Base-by-base conservation (phyloP, 1,140 invertebrate genomes). In the Ptiloglossa arizonensis region DNA sequence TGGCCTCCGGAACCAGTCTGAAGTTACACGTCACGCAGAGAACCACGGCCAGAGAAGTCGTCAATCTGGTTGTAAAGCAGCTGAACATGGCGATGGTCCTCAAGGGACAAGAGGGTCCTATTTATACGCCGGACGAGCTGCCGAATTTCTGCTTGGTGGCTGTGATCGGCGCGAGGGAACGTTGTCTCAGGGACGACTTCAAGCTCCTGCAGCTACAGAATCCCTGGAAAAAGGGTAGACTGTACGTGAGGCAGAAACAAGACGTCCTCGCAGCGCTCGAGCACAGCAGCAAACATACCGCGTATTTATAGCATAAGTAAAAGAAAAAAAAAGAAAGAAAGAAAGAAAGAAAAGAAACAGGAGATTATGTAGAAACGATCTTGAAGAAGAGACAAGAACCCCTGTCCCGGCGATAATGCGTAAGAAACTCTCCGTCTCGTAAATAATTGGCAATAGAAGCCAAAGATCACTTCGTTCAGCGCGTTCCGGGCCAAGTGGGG, bases 141-240 rank as follows among this genome's bases (percentile, higher is more conserved):
- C 94, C 95, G 27, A 97, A 98, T 86, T 99, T 98, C 89, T 99
- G 98, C 90, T 93, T 99, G 22, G 98, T 99, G 0, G 97, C 97
- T 0, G 97, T 98, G 19, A 98, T 99, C 59, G 98, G 98, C 2
- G 97, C 97, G 0, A 92, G 98, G 13, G 98, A 99, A 89, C 93
- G 97, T 59, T 98, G 98, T 88, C 93, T 99, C 1, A 93, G 97
- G 15, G 98, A 99, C 85, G 98, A 99, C 89, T 99, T 98, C 88
- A 96, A 97, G 84, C 97, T 97, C 0, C 92, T 99, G 2, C 96
- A 98, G 83, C 92, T 99, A 32, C 97, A 99, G 88, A 98, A 98
- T 91, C 98, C 98, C 0, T 99, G 98, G 98, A 96, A 97, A 67
- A 97, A 97, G 87, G 98, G 98, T 0, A 94, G 97, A 24, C 93